phyloP scores from a whole-genome alignment of 2,888 invertebrate species.

The Acrobasis repandana region DNA sequence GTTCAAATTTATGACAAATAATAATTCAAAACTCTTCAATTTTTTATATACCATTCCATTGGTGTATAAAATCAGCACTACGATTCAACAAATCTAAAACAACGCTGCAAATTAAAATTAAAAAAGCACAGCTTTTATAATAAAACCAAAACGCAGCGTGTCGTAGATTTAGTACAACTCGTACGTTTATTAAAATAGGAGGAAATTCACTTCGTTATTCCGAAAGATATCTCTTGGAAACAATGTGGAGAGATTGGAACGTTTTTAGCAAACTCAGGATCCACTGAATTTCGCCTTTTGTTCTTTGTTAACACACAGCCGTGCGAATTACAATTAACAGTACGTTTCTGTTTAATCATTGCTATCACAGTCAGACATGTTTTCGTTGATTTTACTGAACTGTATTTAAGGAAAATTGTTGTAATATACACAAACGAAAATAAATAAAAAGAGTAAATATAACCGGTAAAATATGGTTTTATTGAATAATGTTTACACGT shows the following conservation, averaged over 20 bases:
- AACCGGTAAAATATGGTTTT: too few species aligned
- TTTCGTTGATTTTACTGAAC: neutral
- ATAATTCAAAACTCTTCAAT: too few species aligned
- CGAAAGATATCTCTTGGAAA: constrained; percentile 24
- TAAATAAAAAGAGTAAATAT: neutral
- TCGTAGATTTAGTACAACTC: constrained; percentile 8
- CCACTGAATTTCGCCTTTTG: constrained; percentile 23
- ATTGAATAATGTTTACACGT: too few species aligned
- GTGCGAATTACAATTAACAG: constrained; percentile 8
- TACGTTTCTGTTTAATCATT: constrained; percentile 5
- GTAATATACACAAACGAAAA: neutral
- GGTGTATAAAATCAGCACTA: neutral
- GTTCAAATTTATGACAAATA: too few species aligned
- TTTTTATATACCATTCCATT: too few species aligned
- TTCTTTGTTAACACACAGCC: constrained; percentile 27
- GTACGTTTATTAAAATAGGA: constrained; percentile 22
- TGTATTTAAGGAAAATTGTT: neutral
- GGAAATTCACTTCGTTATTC: constrained; percentile 22
- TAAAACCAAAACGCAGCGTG: constrained; percentile 1
- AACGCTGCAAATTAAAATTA: neutral
- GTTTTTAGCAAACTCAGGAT: constrained; percentile 29
- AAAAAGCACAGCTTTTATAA: neutral
- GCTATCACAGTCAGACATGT: neutral
- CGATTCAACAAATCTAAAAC: neutral
- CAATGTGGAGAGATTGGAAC: constrained; percentile 26